Conservation (phyloP, 2,797 vertebrate genomes). For the Hafferia zeledoni region DNA sequence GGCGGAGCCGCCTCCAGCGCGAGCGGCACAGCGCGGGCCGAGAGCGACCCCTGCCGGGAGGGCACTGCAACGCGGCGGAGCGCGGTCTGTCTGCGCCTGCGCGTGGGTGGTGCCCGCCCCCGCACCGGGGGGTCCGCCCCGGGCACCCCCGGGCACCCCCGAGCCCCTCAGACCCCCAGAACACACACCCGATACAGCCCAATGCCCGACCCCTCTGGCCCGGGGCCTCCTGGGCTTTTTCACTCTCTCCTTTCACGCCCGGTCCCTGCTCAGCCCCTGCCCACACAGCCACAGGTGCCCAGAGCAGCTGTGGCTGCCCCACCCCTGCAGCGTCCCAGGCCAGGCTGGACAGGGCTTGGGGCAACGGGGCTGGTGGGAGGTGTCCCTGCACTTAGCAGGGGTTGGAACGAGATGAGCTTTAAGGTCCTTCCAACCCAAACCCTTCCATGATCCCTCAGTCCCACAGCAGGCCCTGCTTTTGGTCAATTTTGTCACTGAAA, state of each 20-base stretch:
- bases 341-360: not conserved
- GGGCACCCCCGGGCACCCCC: no score
- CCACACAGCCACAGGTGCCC: no score
- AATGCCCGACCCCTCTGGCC: no score
- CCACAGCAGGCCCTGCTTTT: not conserved
- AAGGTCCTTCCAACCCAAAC: not conserved
- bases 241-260: not conserved
- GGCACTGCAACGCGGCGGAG: not conserved
- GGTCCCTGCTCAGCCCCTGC: fast-evolving
- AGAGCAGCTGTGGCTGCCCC: not conserved
- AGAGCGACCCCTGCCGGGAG: not conserved
- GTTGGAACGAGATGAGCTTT: not conserved
- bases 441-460: not conserved
- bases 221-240: not conserved
- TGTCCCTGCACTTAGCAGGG: no score
- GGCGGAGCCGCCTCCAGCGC: not conserved
- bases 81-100: not conserved
- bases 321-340: not conserved
- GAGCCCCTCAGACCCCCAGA: no score
- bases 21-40: not conserved
- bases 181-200: no score
- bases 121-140: no score
- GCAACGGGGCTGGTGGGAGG: not conserved
- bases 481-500: not conserved
- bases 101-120: not conserved